Base-by-base conservation (phyloP, 1,140 invertebrate genomes). In the Orius laevigatus region DNA sequence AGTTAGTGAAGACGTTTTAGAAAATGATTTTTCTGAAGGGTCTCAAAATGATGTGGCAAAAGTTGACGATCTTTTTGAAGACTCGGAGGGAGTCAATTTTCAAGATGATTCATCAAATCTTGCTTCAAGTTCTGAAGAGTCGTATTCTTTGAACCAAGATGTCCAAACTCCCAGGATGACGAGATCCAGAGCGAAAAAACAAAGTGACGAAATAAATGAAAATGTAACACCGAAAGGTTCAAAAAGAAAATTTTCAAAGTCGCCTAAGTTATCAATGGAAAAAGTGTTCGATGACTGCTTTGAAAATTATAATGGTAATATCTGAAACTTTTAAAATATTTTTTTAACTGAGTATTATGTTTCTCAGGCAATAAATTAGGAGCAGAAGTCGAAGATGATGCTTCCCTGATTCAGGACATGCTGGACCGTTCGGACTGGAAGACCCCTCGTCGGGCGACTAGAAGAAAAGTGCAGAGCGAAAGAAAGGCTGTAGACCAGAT, bases 271-370 rank as follows among this genome's bases (percentile, higher is more conserved):
- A 6, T 41, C 40, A 32, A 33, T 49, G 25, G 34, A 41, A 16
- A 15, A 49, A 42, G 41, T 16, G 10, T 40, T 49, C 12, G 39
- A 41, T 33, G 34, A 49, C n/a, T 31, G 40, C 9, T 49, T 49
- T 42, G 48, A 49, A 15, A 33, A 32, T 14, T 31, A 49, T 9
- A 20, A 35, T 33, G 48, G 48, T 49, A 42, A 42, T 10, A 15
- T 42, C 36, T n/a, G n/a, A n/a, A n/a, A n/a, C n/a, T n/a, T n/a
- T n/a, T n/a, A n/a, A n/a, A n/a, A n/a, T n/a, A 38, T 14, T 38
- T 38, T 16, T 38, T 38, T 25, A 25, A 25, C 25, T 4, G 25
- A 25, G 25, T 25, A 25, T 25, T 4, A 25, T 25, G 3, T 25
- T 25, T 25, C 8, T 8, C 25, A 25, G 25, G 8, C 25, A 25